Evolutionary conservation across 1,140 invertebrate genomes (phyloP).

Genomic region (Pogonomyrmex californicus): DNA sequence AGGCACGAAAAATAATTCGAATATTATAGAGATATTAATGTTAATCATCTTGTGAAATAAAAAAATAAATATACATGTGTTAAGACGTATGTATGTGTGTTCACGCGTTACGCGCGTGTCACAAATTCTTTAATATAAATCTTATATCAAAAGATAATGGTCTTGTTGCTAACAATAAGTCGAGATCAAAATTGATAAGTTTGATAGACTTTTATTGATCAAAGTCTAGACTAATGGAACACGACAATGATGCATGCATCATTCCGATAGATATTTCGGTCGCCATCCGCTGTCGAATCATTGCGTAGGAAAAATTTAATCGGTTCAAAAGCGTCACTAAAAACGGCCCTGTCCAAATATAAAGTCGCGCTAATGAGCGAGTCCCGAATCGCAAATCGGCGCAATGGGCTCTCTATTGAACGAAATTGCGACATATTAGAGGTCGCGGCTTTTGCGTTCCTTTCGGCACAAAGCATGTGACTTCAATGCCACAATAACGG

Average conservation of each 20-base stretch:
- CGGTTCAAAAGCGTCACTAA: conserved; percentile 28
- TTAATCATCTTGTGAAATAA: no score
- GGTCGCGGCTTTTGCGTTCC: conserved; percentile 48
- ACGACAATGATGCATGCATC: neutral
- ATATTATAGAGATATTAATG: no score
- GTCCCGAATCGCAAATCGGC: conserved; percentile 25
- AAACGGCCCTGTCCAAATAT: conserved; percentile 42
- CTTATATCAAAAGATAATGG: neutral
- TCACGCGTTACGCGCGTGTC: neutral
- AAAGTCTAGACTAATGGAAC: conserved; percentile 11
- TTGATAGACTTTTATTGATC: neutral
- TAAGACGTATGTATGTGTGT: no score
- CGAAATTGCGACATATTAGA: conserved; percentile 43
- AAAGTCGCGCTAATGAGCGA: conserved; percentile 29
- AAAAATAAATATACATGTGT: no score
- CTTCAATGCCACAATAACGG: conserved; percentile 60
- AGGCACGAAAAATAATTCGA: no score
- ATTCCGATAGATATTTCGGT: neutral
- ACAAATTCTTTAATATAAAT: neutral
- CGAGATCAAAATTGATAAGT: neutral
- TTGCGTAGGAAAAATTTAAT: conserved; percentile 8
- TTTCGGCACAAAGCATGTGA: conserved; percentile 48
- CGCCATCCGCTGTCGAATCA: neutral
- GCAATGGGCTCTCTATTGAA: conserved; percentile 49
- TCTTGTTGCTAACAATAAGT: no score